Conservation (phyloP, 2,113 vertebrate species). For the Eulacestoma nigropectus region DNA sequence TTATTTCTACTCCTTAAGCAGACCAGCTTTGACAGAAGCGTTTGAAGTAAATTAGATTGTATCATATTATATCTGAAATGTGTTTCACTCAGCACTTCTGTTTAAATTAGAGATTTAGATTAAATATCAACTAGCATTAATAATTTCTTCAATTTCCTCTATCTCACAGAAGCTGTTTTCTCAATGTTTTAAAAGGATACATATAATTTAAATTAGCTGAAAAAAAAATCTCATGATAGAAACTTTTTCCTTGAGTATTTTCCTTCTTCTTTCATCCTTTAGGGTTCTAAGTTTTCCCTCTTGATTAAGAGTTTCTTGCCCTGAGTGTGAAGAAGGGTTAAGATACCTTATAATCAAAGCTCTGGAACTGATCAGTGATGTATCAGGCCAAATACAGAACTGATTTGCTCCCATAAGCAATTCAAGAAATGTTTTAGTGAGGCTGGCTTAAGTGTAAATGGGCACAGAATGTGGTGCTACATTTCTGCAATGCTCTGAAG, state of each 20-base stretch:
- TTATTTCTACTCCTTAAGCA: neutral
- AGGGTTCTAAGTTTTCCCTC: neutral
- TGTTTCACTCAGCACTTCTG: neutral
- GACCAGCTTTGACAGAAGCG: neutral
- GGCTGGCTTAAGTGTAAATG: neutral
- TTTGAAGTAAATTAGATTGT: neutral
- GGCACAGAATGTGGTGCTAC: neutral
- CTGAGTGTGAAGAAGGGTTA: neutral
- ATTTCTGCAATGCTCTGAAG: neutral
- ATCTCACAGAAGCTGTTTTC: neutral
- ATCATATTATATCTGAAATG: neutral
- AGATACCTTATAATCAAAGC: neutral
- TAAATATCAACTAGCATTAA: neutral
- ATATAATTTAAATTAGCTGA: neutral
- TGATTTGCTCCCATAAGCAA: neutral
- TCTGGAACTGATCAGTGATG: neutral
- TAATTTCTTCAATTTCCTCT: neutral
- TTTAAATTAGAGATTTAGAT: slow-evolving; percentile 22
- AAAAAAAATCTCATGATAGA: neutral
- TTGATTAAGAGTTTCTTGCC: neutral
- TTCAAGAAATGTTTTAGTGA: neutral
- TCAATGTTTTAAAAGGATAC: neutral
- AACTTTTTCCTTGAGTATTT: neutral
- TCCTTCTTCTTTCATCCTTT: neutral
- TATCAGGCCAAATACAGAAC: neutral